Evolutionary conservation across 2,888 invertebrate genomes (phyloP), one percentile per base, ranked within the genome.

Genomic region (Eumacrocentrus americanus): DNA sequence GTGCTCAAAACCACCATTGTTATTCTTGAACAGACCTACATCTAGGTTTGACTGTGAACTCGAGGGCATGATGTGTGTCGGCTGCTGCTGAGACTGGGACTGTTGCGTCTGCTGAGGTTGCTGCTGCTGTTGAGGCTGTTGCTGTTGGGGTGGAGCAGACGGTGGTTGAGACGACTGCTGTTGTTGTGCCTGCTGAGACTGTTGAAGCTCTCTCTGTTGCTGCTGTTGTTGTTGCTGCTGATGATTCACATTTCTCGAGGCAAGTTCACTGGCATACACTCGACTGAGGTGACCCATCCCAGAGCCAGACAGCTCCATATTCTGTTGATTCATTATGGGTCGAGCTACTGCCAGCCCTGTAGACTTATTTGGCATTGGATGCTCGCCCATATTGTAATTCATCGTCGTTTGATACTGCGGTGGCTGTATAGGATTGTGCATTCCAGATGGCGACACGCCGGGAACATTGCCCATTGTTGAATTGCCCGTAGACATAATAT

Each of bases 341-440:
- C 80, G 70, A 1, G 79, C 75, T 0, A 80, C 76, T 0, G 79
- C 79, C 70, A 83, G 64, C 52, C 75, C 78, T 29, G 74, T 74
- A 2, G 75, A 77, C 20, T 76, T 72, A 25, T 79, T 79, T 34
- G 67, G 74, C 37, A 59, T 60, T 22, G 70, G 74, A 16, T 75
- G 61, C 3, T 71, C 62, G 59, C 76, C 76, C 1, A 77, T 77
- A 42, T 63, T 72, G 46, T 74, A 78, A 61, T 67, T 77, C 9
- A 72, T 72, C 7, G 74, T 65, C 4, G 76, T 66, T 65, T 73
- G 76, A 58, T 66, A 77, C 22, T 77, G 77, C 1, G 73, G 67
- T 2, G 75, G 71, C 54, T 79, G 78, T 25, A 79, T 76, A 0
- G 73, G 66, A 64, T 72, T 78, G 29, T 74, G 76, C 2, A 72